phyloP scores from a whole-genome alignment of 2,797 vertebrate species.

The Sphenopsis melanotis region DNA sequence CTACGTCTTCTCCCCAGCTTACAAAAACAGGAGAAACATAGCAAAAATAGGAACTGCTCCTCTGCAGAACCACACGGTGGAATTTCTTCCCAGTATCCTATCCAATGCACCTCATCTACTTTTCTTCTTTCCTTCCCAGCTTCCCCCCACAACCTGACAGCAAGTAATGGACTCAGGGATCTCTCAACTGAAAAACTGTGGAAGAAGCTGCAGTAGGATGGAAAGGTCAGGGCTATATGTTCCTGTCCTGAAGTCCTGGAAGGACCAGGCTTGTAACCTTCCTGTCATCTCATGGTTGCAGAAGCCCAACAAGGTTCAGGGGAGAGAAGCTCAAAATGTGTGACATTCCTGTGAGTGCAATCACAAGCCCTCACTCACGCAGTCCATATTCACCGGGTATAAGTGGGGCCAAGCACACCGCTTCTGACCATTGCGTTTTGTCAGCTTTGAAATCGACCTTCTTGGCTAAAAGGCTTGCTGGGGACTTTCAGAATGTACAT shows the following conservation, averaged over 20 bases:
- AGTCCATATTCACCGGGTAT: neutral
- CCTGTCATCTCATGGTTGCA: neutral
- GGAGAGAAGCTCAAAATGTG: neutral
- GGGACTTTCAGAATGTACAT: neutral
- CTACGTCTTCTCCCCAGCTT: neutral
- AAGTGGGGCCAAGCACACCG: neutral
- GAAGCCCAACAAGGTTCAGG: neutral
- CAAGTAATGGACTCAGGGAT: neutral
- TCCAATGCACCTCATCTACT: neutral
- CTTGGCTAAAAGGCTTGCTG: neutral
- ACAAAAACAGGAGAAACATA: neutral
- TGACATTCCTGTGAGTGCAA: neutral
- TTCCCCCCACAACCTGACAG: neutral
- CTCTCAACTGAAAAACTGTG: neutral
- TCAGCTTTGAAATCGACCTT: neutral
- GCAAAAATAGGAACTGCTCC: neutral
- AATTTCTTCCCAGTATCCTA: neutral
- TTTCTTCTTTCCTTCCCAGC: neutral
- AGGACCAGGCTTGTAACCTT: neutral
- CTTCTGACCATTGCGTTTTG: neutral
- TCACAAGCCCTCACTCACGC: neutral
- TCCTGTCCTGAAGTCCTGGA: neutral
- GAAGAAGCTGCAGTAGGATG: neutral
- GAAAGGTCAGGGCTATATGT: neutral
- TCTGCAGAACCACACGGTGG: neutral